These are phyloP conservation scores for Chymomyza fuscimana DNA, from an alignment of 2,888 invertebrate genomes.

Conservation along the genomic window DNA sequence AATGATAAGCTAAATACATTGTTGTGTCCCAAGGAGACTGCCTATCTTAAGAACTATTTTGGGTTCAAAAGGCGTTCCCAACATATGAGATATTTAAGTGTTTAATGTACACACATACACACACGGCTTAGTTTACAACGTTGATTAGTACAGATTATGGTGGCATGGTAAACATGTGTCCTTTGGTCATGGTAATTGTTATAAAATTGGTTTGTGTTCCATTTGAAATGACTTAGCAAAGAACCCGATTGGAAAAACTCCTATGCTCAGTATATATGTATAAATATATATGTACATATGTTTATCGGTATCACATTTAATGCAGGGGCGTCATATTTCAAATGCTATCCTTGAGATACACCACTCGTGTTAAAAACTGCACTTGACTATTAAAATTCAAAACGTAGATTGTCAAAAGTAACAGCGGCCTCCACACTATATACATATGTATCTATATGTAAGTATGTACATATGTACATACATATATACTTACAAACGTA, in stretches of 20 bases:
- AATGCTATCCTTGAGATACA: conserved; percentile 35
- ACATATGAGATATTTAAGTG: conserved; percentile 8
- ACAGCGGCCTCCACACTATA: conserved; percentile 52
- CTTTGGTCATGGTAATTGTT: conserved; percentile 19
- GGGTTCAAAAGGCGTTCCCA: neutral
- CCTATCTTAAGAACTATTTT: neutral
- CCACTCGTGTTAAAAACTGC: conserved; percentile 54
- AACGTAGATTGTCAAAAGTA: conserved; percentile 58
- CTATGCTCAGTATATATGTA: neutral
- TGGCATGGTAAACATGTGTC: conserved; percentile 58
- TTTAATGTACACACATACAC: conserved; percentile 5
- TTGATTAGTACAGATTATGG: conserved; percentile 68
- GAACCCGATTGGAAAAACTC: conserved; percentile 42
- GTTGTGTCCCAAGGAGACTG: neutral
- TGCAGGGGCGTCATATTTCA: conserved; percentile 48
- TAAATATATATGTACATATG: neutral
- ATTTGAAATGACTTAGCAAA: conserved; percentile 51
- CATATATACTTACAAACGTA: neutral
- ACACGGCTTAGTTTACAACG: conserved; percentile 46
- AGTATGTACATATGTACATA: neutral
- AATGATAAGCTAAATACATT: neutral
- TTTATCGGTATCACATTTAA: conserved; percentile 32
- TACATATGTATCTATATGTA: too few species aligned
- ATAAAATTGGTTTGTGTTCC: conserved; percentile 16
- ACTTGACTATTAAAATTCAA: conserved; percentile 60